Base-by-base conservation (phyloP, 2,888 invertebrate species). In the Tipula lateralis region DNA sequence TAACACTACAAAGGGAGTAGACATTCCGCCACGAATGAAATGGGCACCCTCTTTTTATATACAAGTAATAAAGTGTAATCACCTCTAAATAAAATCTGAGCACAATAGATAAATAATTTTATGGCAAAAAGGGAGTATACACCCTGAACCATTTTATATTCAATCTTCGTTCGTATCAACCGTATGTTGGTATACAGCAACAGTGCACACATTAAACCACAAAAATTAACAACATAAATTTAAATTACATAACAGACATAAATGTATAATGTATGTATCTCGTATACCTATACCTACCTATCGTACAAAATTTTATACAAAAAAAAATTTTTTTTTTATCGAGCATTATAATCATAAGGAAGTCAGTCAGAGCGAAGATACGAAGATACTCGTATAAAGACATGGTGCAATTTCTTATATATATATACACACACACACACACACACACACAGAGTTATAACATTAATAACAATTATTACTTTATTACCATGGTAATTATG, bases 391-490 rank as follows among this genome's bases (percentile, higher is more conserved):
- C n/a, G n/a, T n/a, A 50, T 16, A 44, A 16, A 50, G 44, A 16
- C 44, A 16, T 24, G 7, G 66, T 66, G 24, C 66, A 66, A 66
- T 66, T 66, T 66, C 66, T 66, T 66, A 66, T 66, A 24, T n/a
- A 3, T 32, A 7, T 7, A 32, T 32, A 7, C 32, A 32, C n/a
- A n/a, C n/a, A n/a, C n/a, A n/a, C n/a, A n/a, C n/a, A n/a, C n/a
- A n/a, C n/a, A n/a, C 7, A 7, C 32, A 3, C 7, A 32, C 7
- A 44, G 24, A 66, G 24, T 66, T 66, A 66, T 24, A 66, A 66
- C 66, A 66, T 66, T 66, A 66, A 66, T 66, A 66, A 66, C 66
- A 66, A 66, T 66, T 66, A 66, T 66, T 66, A 66, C 66, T 66
- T 66, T 66, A 66, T 66, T 66, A 66, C 66, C 66, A 66, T 66